Percentiles rank a stretch among this genome's conserved stretches.
These are phyloP conservation scores for Leptogaster cylindrica DNA, from an alignment of 2,888 invertebrate genomes.

Conservation along the genomic window DNA sequence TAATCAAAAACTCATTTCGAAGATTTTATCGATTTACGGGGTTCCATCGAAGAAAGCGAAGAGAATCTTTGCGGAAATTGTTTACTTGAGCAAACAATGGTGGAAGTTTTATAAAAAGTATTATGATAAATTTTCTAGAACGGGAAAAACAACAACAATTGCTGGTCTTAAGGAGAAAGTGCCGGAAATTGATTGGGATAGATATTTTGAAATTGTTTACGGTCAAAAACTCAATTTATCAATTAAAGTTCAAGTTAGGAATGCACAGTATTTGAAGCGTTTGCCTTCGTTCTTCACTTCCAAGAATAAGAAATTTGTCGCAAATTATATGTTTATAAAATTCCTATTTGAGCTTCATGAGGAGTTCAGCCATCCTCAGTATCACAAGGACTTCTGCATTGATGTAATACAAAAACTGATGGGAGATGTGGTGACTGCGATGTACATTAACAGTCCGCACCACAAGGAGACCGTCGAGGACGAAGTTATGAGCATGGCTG, in stretches of 20 bases:
- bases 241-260: neutral
- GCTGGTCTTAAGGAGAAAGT: neutral
- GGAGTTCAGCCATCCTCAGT: neutral
- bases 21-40: conserved; percentile 6
- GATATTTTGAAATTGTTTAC: neutral
- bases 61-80: neutral
- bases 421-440: neutral
- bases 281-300: neutral
- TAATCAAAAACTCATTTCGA: conserved; percentile 1
- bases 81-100: neutral
- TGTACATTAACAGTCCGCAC: conserved; percentile 10
- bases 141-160: no score
- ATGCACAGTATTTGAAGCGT: neutral
- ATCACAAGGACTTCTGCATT: neutral
- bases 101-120: neutral
- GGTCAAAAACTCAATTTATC: neutral
- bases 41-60: neutral
- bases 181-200: neutral
- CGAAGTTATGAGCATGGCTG: conserved; percentile 5
- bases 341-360: conserved; percentile 18
- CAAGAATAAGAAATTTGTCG: neutral
- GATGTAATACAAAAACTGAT: neutral
- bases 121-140: no score
- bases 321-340: conserved; percentile 13
- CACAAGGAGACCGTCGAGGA: neutral